Percentiles rank a stretch among this genome's conserved stretches.
Evolutionary conservation across 2,113 vertebrate genomes (phyloP).

Genomic region (Phocoena sinus): DNA sequence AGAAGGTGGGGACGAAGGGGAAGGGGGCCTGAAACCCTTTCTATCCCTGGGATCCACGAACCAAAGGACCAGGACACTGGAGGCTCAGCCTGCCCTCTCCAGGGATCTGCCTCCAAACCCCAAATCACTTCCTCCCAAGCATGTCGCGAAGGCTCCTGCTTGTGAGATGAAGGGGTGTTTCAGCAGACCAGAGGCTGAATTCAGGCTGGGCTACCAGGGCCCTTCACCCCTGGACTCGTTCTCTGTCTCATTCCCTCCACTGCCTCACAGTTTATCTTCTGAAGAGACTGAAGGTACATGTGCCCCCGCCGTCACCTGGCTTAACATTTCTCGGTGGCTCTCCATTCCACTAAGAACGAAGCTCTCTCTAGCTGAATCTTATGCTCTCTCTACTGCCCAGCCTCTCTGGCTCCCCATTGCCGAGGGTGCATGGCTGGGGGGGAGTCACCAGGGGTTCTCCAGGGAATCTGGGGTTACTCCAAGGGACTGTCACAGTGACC

Average conservation of each 20-base stretch:
- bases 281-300: background rate
- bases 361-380: background rate
- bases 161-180: background rate
- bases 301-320: background rate
- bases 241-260: background rate
- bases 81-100: background rate
- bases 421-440: fast-evolving
- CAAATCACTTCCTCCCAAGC: background rate
- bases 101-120: background rate
- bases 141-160: background rate
- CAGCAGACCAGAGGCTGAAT: background rate
- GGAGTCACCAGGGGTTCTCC: background rate
- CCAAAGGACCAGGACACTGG: background rate
- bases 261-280: background rate
- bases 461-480: background rate
- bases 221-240: background rate
- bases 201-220: background rate
- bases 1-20: background rate
- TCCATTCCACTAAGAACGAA: background rate
- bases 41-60: background rate
- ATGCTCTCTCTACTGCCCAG: background rate
- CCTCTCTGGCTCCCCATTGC: background rate
- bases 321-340: background rate
- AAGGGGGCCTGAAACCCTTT: background rate
- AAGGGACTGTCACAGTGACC: background rate